Evolutionary conservation across 1,140 invertebrate species (phyloP).

Genomic region (Phymastichus coffea): DNA sequence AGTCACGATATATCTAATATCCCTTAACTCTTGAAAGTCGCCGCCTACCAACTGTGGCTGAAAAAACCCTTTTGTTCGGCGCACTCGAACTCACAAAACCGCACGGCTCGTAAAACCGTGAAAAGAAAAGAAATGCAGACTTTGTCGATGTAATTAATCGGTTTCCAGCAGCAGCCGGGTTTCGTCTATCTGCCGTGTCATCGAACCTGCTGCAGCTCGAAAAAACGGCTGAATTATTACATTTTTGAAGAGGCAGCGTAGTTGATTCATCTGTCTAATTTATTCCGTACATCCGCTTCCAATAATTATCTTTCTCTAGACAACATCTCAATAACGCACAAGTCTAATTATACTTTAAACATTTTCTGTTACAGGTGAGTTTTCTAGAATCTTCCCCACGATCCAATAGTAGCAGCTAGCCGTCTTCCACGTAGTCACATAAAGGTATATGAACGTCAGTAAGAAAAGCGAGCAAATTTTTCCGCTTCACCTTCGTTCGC

Average conservation of each 20-base stretch:
- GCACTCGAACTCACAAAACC: conserved; percentile 22
- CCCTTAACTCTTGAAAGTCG: neutral
- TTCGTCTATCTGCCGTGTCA: conserved; percentile 42
- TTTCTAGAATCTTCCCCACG: neutral
- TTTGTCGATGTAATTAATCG: conserved; percentile 39
- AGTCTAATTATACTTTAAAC: neutral
- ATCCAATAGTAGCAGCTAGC: neutral
- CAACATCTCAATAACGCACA: too few relatives aligned
- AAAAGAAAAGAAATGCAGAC: conserved; percentile 1
- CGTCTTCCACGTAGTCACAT: neutral
- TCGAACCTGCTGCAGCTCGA: conserved; percentile 30
- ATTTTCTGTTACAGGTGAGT: conserved; percentile 11
- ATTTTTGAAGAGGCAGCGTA: too few relatives aligned
- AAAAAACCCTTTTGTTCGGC: conserved; percentile 6
- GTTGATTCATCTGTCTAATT: too few relatives aligned
- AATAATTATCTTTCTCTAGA: too few relatives aligned
- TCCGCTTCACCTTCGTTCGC: too few relatives aligned
- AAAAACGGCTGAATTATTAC: too few relatives aligned
- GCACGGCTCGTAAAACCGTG: too few relatives aligned
- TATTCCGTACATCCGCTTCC: too few relatives aligned
- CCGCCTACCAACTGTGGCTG: neutral
- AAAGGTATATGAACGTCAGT: neutral
- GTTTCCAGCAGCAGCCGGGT: conserved; percentile 1
- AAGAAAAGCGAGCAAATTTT: too few relatives aligned
- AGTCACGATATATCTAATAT: too few relatives aligned